Evolutionary conservation across 2,888 invertebrate genomes (phyloP), one percentile per base, ranked within the genome.

Genomic region (Pocota personata): DNA sequence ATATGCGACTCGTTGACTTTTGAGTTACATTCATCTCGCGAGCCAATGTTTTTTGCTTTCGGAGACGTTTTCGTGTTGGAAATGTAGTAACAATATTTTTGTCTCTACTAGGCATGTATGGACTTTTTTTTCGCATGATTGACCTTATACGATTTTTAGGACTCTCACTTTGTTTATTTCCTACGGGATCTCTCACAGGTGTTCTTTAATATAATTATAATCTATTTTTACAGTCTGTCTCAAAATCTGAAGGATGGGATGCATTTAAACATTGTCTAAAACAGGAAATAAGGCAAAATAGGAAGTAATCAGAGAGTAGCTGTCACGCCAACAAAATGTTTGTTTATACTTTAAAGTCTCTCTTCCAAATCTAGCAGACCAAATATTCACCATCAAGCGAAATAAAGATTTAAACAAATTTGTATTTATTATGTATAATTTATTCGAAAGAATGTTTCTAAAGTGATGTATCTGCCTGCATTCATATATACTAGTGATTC

Each of bases 191-290:
- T 7, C 35, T 60, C 21, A 8, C 2, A 6, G 7, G 3, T 12
- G 3, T 12, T n/a, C 40, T 40, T 50, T 50, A 14, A 60, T 60
- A 24, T 21, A 60, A 12, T 24, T 6, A 12, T 40, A n/a, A 40
- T 55, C 16, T 16, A 50, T 69, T 43, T 58, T 95, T 95, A 71
- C 94, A 98, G 98, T 96, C 97, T 0, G 96, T 95, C 89, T 95
- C 96, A 40, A 96, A 97, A 92, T 96, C 95, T 89, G 97, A 97
- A 93, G 97, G 97, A 30, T 98, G 98, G 98, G 97, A 97, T 88
- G 96, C 97, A 5, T 98, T 98, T 93, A 98, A 97, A 91, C 94
- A 95, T 16, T 98, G 98, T 91, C 95, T 98, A 58, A 97, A 97
- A 90, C 97, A 97, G 91, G 98, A 98, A 93, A 97, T 98, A 96